Base-by-base conservation (phyloP, 2,888 invertebrate genomes). In the Melikaiella ostensackeni region DNA sequence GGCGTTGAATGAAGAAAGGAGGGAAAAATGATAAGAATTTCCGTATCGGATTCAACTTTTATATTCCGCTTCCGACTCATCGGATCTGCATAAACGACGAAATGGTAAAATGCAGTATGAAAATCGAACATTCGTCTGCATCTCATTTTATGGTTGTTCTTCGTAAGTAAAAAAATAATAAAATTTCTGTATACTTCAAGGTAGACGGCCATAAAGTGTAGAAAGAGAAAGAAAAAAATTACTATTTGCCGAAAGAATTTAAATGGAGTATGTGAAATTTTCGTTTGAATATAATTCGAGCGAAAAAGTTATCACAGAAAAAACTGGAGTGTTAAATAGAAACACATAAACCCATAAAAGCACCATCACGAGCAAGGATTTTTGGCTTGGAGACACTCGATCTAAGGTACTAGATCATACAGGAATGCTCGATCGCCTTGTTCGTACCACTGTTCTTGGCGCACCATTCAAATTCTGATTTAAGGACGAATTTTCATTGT, bases 61-160 rank as follows among this genome's bases (percentile, higher is more conserved):
- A n/a, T 50, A n/a, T 50, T 50, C 21, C 21, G 4, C 3, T 55
- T 55, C 9, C 55, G 3, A 9, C 9, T 3, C 21, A 55, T 21
- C 19, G 55, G 21, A 55, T 55, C n/a, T 21, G 21, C 21, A 21
- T 21, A 55, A 55, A 21, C 21, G 3, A 21, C 55, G 21, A 21
- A 55, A 55, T 55, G 55, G 55, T 55, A 11, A 55, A 55, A 55
- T 55, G 55, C 55, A 21, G 9, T 55, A 55, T 55, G 21, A 55
- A 9, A 21, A 21, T 55, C 21, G 21, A 55, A 55, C n/a, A 21
- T 21, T 9, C 9, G 21, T 21, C 21, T 21, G 50, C 9, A 8
- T 55, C 21, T 11, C 21, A 8, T 55, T 55, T n/a, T 21, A 55
- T 21, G 9, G 2, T n/a, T 2, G 50, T 21, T 55, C 13, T 2